These are phyloP conservation scores for Agelastica alni DNA, from an alignment of 2,888 invertebrate genomes.

Conservation along the genomic window DNA sequence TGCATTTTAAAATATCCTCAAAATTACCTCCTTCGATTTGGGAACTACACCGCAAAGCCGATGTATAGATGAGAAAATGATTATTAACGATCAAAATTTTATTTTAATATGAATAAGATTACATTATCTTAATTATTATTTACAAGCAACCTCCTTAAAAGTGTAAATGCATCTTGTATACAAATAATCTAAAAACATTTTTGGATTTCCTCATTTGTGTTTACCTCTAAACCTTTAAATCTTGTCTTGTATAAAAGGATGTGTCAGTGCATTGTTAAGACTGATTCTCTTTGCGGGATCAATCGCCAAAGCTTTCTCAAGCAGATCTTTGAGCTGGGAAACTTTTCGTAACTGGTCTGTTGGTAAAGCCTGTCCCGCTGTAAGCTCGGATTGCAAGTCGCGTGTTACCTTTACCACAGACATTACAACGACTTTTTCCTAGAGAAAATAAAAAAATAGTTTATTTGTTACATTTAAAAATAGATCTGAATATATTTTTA, in stretches of 20 bases:
- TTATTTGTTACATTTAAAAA: conserved; percentile 7
- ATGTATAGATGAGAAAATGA: not conserved
- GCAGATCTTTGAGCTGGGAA: conserved; percentile 85
- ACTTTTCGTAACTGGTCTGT: conserved; percentile 90
- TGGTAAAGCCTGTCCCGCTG: conserved; percentile 86
- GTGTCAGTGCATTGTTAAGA: conserved; percentile 91
- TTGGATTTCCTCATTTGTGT: conserved; percentile 35
- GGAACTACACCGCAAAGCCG: not conserved
- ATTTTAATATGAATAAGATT: conserved; percentile 11
- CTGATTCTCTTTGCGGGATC: conserved; percentile 92
- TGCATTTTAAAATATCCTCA: no score
- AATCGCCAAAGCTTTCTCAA: conserved; percentile 89
- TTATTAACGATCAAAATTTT: conserved; percentile 11
- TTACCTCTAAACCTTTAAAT: conserved; percentile 63
- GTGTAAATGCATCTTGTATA: conserved; percentile 14
- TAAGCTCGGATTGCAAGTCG: conserved; percentile 85
- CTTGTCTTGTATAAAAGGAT: conserved; percentile 95
- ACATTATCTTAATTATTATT: conserved; percentile 16
- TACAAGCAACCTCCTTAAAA: conserved; percentile 11
- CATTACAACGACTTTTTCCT: conserved; percentile 98
- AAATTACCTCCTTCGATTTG: no score
- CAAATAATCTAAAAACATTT: conserved; percentile 29
- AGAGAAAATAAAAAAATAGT: conserved; percentile 22
- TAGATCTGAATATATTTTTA: not conserved
- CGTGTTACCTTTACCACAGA: conserved; percentile 84